Conservation (phyloP, 2,113 vertebrate genomes). For the Dendropsophus ebraccatus region DNA sequence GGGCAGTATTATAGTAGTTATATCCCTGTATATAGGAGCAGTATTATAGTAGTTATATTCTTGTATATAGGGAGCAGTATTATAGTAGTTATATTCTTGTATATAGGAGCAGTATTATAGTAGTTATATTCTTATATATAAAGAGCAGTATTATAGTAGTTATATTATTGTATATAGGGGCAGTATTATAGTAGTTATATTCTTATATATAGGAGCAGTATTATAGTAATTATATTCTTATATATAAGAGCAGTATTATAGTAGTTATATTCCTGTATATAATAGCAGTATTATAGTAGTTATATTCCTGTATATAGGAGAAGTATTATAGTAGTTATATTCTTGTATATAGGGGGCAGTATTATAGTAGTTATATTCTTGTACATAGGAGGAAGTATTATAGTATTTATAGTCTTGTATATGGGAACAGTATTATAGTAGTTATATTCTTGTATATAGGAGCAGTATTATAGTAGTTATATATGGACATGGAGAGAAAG, state of each 20-base stretch:
- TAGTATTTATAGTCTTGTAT: constrained; percentile 9
- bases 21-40: too few relatives aligned
- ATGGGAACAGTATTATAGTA: constrained; percentile 3
- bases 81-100: too few relatives aligned
- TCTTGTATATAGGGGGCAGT: constrained; percentile 5
- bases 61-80: too few relatives aligned
- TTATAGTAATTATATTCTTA: constrained; percentile 5
- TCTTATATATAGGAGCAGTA: constrained; percentile 3
- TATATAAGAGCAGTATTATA: background rate
- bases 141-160: constrained; percentile 8
- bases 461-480: too few relatives aligned
- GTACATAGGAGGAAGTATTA: background rate
- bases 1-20: too few relatives aligned
- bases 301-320: constrained; percentile 11
- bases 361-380: constrained; percentile 22
- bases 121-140: background rate
- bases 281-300: constrained; percentile 7
- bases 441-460: constrained; percentile 8
- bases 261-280: constrained; percentile 14
- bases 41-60: too few relatives aligned
- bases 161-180: constrained; percentile 2
- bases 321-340: constrained; percentile 8
- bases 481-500: too few relatives aligned
- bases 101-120: too few relatives aligned
- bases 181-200: constrained; percentile 24